A percentile compares a stretch with the other conserved stretches of the same genome.
These are phyloP conservation scores for Bostrychus sinensis DNA, from an alignment of 2,113 vertebrate genomes.

Conservation along the genomic window DNA sequence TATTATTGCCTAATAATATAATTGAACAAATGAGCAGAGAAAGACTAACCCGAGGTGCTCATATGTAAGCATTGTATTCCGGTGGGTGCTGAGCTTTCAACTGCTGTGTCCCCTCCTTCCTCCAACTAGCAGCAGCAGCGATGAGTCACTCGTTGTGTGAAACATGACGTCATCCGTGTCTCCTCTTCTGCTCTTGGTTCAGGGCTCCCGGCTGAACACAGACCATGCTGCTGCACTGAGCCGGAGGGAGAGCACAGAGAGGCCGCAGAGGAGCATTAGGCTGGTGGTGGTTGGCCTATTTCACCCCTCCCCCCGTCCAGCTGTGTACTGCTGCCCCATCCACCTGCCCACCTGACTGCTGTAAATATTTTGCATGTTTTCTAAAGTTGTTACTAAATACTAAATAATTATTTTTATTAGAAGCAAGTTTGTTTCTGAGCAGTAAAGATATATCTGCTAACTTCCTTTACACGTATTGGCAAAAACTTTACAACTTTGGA, in stretches of 20 bases:
- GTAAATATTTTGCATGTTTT: conserved; percentile 54
- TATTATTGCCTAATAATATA: not conserved
- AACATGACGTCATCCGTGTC: conserved; percentile 74
- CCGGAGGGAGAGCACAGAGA: conserved; percentile 55
- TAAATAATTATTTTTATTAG: not conserved
- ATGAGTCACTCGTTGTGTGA: conserved; percentile 76
- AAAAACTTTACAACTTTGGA: too few species aligned
- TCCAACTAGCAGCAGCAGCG: conserved; percentile 60
- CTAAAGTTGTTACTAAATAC: not conserved
- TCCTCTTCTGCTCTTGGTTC: conserved; percentile 63
- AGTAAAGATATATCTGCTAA: not conserved
- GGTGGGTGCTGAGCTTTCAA: conserved; percentile 34
- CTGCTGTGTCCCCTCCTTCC: conserved; percentile 54
- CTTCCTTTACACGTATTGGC: not conserved
- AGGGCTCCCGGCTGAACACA: conserved; percentile 68
- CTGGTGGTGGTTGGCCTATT: conserved; percentile 48
- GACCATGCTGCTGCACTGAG: conserved; percentile 75
- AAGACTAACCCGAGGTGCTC: not conserved
- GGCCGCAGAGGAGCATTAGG: conserved; percentile 58
- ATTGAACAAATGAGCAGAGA: conserved; percentile 3
- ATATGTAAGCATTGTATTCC: conserved; percentile 22
- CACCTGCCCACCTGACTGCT: conserved; percentile 48
- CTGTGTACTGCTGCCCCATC: conserved; percentile 43
- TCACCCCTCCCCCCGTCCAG: conserved; percentile 49
- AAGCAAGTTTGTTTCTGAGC: not conserved